Evolutionary conservation across 2,888 invertebrate genomes (phyloP), one percentile per base, ranked within the genome.

Genomic region (Lampropteryx suffumata): DNA sequence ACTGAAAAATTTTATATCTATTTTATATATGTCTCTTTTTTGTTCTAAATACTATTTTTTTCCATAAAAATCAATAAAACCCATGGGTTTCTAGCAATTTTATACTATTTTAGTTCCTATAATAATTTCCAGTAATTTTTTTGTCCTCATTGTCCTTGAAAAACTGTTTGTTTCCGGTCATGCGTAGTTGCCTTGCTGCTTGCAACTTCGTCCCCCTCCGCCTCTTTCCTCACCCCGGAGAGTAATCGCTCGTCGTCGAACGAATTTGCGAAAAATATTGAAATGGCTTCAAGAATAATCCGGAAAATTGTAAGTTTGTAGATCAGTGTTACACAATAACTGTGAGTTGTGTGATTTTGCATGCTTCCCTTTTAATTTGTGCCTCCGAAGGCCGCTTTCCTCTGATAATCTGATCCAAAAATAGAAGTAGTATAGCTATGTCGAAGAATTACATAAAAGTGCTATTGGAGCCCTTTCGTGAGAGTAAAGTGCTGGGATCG

Each of bases 381-480:
- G 55, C 60, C 62, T 58, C 60, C 13, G 59, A 57, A 73, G 55
- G 50, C 65, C 59, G 58, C 67, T 69, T 61, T 65, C 71, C 67
- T 67, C 64, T 69, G 69, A 77, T 73, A 76, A 80, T 72, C 72
- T 69, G 57, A 69, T 89, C 90, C 88, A 88, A 90, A 90, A 90
- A 90, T 90, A 90, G 89, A 82, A 74, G 59, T 76, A 76, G 54
- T 84, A 86, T 88, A 89, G 88, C 78, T 89, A 90, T 90, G 90
- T 90, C 90, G 84, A 84, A 67, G 88, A 90, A 90, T 90, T 90
- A 90, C 88, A 90, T 90, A 90, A 90, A 90, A 82, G 85, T 76
- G 77, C 75, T 90, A 81, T 86, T 89, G 82, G 79, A 88, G 76
- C 83, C 88, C 82, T 82, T 89, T 88, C 84, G 84, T 88, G 88